Conservation (phyloP, 2,113 vertebrate species). For the Semnornis frantzii region DNA sequence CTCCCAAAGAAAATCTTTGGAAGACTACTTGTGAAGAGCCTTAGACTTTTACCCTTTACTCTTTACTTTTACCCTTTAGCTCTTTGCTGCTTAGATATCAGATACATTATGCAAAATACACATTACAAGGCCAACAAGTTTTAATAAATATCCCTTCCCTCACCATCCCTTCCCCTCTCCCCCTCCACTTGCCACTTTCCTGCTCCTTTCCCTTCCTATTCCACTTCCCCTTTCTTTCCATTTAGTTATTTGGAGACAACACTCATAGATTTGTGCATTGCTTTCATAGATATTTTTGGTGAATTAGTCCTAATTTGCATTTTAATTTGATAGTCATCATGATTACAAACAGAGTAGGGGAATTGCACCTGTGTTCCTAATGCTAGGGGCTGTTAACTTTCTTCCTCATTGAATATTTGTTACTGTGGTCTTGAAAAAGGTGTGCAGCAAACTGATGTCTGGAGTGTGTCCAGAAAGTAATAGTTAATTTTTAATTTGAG, state of each 20-base stretch:
- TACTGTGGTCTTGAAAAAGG: not conserved
- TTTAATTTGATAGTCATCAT: constrained; percentile 34
- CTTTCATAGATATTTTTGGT: not conserved
- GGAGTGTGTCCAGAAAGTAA: not conserved
- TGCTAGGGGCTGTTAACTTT: not conserved
- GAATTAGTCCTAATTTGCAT: constrained; percentile 42
- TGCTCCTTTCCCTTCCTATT: not conserved
- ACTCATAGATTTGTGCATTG: not conserved
- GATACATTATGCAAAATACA: not conserved
- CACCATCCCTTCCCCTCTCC: not conserved
- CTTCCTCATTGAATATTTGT: constrained; percentile 28
- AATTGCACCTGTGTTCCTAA: constrained; percentile 12
- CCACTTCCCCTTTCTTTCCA: not conserved
- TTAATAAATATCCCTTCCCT: not conserved
- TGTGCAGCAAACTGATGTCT: not conserved
- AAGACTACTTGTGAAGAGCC: constrained; percentile 10
- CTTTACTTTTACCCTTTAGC: too few relatives aligned
- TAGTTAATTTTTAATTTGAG: not conserved
- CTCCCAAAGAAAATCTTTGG: not conserved
- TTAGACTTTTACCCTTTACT: constrained; percentile 31
- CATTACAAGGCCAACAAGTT: not conserved
- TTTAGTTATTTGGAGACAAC: not conserved
- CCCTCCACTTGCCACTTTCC: too few relatives aligned
- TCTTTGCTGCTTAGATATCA: constrained; percentile 31
- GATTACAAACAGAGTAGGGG: constrained; percentile 17